Evolutionary conservation across 2,113 vertebrate species (phyloP), one percentile per base, ranked within the genome.

Genomic region (Cebidichthys violaceus): DNA sequence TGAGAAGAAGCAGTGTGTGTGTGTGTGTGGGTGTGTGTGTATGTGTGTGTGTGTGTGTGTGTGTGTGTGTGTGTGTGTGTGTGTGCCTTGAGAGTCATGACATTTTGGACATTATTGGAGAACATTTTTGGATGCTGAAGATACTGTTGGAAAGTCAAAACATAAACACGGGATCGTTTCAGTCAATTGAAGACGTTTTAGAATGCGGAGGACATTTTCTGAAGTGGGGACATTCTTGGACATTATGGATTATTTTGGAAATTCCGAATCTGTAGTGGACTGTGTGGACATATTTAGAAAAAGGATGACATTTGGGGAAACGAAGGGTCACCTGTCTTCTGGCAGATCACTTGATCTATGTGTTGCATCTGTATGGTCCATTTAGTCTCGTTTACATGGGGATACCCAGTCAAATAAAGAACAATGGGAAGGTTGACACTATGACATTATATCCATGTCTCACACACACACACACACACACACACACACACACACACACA

Each of bases 1-100:
- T 11, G 9, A 66, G 39, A 61, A 22, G 50, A 72, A 35, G 27
- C 13, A 31, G 15, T 7, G 0, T 43, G 54, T 81, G 22, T 70
- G 52, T 84, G 69, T 33, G 79, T 31, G 27, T 60, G 57, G 41
- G 18, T 14, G 33, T 18, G 37, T 77, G 52, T 57, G 50, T 68
- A 52, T 17, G 61, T 68, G 54, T 61, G n/a, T 22, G 35, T 31
- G 60, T 67, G 68, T 52, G 33, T 27, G 11, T 62, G 7, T 29
- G 33, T 54, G 66, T 55, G 52, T 54, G 52, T 22, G 22, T 50
- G 47, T 50, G 47, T 50, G 43, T 39, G 37, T 45, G 43, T 45
- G 15, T 45, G 43, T 45, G 45, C 20, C 37, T 52, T 62, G 7
- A 41, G 9, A 18, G 17, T 62, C 3, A 47, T 0, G 24, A 57